phyloP scores from a whole-genome alignment of 2,888 invertebrate genomes.

The Drosophila rubida region DNA sequence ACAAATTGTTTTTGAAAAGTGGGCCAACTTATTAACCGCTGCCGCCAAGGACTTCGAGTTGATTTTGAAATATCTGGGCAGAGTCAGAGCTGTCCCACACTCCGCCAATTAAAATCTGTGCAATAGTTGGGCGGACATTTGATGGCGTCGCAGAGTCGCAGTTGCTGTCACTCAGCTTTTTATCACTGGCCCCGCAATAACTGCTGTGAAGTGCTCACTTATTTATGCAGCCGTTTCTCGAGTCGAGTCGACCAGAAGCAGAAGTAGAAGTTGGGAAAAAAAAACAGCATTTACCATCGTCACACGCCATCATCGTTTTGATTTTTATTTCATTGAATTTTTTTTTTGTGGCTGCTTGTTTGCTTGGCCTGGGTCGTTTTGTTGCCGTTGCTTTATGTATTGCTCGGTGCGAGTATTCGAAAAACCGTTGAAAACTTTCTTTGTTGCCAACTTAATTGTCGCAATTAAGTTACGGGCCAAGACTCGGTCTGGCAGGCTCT shows the following conservation, averaged over 20 bases:
- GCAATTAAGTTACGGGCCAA: conserved; percentile 67
- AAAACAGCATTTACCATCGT: conserved; percentile 28
- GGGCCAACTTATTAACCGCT: neutral
- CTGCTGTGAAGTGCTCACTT: conserved; percentile 28
- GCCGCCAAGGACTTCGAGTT: neutral
- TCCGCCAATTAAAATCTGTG: neutral
- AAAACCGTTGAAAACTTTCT: conserved; percentile 47
- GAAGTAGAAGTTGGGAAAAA: neutral
- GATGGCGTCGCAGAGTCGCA: conserved; percentile 8
- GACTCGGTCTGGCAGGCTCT: conserved; percentile 2
- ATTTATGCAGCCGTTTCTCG: conserved; percentile 34
- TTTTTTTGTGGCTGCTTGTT: conserved; percentile 10
- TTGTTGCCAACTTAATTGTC: conserved; percentile 78
- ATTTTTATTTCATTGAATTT: conserved; percentile 19
- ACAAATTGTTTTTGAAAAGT: neutral
- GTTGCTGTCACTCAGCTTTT: conserved; percentile 5
- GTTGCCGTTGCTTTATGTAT: neutral
- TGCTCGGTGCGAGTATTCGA: conserved; percentile 1
- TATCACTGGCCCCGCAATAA: conserved; percentile 10
- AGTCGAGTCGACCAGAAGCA: conserved; percentile 10
- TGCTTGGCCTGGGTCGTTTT: conserved; percentile 15
- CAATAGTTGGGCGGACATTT: conserved; percentile 10
- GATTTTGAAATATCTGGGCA: neutral
- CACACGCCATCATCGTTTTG: conserved; percentile 33
- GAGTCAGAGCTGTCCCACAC: neutral